phyloP scores from a whole-genome alignment of 2,113 vertebrate genomes.

The Aythya baeri region DNA sequence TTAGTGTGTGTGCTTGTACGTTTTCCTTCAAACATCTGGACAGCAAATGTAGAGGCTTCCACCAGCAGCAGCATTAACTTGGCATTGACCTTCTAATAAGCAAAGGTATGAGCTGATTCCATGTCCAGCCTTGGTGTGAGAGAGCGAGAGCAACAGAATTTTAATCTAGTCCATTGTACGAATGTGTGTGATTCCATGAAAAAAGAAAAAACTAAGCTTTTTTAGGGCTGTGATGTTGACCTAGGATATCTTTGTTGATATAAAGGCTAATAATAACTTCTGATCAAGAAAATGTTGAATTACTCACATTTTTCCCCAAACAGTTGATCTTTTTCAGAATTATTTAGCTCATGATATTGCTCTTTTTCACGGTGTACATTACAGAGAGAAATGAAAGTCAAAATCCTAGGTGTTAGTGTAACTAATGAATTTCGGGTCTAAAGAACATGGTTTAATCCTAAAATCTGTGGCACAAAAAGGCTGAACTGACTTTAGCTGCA shows the following conservation, averaged over 20 bases:
- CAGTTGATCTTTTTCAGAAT: not conserved
- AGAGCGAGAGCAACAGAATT: not conserved
- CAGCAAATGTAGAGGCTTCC: not conserved
- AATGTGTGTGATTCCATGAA: not conserved
- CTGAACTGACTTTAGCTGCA: not conserved
- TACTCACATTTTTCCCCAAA: not conserved
- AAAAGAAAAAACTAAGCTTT: not conserved
- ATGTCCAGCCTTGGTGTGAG: not conserved
- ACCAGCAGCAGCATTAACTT: slow-evolving; percentile 13
- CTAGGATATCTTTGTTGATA: not conserved
- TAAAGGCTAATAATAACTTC: not conserved
- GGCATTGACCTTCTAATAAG: not conserved
- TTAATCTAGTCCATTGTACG: not conserved
- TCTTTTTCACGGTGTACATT: not conserved
- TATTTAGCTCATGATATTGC: not conserved
- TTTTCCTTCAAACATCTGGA: not conserved
- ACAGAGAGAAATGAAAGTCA: not conserved
- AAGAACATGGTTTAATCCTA: not conserved
- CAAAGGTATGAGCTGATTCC: not conserved
- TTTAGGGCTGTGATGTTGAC: not conserved
- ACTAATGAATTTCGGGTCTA: not conserved
- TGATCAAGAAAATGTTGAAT: not conserved
- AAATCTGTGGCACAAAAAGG: not conserved
- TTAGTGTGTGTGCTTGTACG: not conserved
- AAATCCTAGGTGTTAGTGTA: not conserved